A percentile compares a stretch with the other conserved stretches of the same genome.
Conservation (phyloP, 2,797 vertebrate species). For the Parauchenoglanis ngamensis region DNA sequence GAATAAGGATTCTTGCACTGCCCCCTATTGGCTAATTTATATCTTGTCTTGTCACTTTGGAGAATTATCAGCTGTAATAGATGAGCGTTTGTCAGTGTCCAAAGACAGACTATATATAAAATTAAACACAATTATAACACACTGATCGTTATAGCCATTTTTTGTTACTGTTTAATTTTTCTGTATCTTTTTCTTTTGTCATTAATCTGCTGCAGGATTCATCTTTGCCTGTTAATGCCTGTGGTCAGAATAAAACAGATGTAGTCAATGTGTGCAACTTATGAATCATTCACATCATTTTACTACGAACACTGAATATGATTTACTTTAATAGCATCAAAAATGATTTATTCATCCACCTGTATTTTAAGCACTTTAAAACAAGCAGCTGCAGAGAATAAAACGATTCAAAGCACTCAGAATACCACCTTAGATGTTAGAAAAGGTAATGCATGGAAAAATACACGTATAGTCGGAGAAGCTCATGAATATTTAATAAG, state of each 20-base stretch:
- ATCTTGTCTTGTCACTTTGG: background rate
- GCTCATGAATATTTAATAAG: slow-evolving; percentile 38
- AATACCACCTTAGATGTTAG: background rate
- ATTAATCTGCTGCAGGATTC: background rate
- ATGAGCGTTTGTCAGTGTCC: background rate
- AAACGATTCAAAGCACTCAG: background rate
- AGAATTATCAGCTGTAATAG: background rate
- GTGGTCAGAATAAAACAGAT: background rate
- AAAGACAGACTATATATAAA: background rate
- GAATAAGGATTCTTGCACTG: slow-evolving; percentile 44
- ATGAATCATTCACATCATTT: background rate
- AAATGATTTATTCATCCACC: background rate
- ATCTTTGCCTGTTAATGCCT: background rate
- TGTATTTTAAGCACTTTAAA: background rate
- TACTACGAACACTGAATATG: background rate
- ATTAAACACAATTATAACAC: background rate
- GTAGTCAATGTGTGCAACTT: background rate
- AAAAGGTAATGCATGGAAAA: slow-evolving; percentile 8
- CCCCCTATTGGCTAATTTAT: slow-evolving; percentile 51
- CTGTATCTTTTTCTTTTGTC: background rate
- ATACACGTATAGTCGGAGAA: background rate
- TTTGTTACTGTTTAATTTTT: background rate
- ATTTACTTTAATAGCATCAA: background rate
- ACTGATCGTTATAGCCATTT: background rate
- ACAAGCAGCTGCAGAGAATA: no score